Evolutionary conservation across 2,888 invertebrate species (phyloP), one percentile per base, ranked within the genome.

Genomic region (Papilio protenor): DNA sequence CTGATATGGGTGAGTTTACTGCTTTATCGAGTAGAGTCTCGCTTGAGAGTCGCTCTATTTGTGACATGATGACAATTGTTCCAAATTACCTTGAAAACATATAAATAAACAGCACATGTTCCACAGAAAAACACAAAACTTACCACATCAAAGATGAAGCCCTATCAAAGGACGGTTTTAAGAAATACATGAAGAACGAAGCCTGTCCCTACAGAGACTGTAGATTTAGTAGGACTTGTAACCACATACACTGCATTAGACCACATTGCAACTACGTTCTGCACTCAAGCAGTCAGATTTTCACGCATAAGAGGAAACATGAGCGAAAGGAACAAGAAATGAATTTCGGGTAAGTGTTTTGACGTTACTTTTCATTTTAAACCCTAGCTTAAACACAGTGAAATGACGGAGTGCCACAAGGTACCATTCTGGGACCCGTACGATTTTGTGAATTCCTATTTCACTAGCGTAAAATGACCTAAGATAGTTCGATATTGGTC

Each of bases 131-230:
- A 94, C 99, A 99, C 95, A 99, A 99, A 92, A 97, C 98, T 2
- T 99, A 99, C 89, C 99, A 99, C 92, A 98, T 99, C 88, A 99
- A 99, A 92, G 99, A 99, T 93, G 98, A 99, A 88, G 98, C 99
- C 82, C 95, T 99, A 71, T 97, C 98, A 61, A 96, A 98, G 81
- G 99, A 99, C 89, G 99, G 99, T 23, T 99, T 99, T 95, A 99
- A 99, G 92, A 99, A 99, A 91, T 99, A 99, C 92, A 98, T 99
- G 96, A 99, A 99, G 92, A 98, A 98, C 84, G 99, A 99, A 88
- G 96, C 96, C 0, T 99, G 99, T 85, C 97, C 97, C 0, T 99
- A 98, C 93, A 96, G 97, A 57, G 97, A 97, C 84, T 99, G 99
- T 89, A 96, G 98, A 21, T 99, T 99, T 92, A 99, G 99, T 59